Conservation (phyloP, 2,113 vertebrate genomes). For the Irena cyanogastra region DNA sequence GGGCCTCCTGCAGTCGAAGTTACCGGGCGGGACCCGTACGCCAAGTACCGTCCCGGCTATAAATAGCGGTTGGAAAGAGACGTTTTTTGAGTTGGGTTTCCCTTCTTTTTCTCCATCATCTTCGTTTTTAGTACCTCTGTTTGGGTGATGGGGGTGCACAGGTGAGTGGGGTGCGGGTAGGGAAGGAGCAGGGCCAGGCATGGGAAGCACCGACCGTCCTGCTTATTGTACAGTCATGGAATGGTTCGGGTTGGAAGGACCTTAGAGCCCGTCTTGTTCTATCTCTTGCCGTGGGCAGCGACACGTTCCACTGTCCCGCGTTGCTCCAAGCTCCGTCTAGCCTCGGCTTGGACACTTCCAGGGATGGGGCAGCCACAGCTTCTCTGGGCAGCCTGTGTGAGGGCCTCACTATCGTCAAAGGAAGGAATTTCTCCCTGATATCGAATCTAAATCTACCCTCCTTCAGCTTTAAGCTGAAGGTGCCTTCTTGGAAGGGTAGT, state of each 20-base stretch:
- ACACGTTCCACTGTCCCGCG: background rate
- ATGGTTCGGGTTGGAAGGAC: background rate
- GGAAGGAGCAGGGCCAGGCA: background rate
- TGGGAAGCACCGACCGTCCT: background rate
- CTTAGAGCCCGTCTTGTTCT: background rate
- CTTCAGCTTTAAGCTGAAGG: background rate
- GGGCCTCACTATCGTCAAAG: background rate
- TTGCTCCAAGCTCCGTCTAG: background rate
- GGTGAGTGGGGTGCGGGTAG: background rate
- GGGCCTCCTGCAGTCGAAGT: constrained; percentile 2
- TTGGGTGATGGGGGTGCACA: background rate
- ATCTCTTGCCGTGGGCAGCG: background rate
- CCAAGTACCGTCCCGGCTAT: background rate
- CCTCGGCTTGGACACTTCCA: background rate
- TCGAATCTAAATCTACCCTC: background rate
- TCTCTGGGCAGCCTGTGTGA: background rate
- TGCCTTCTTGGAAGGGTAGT: background rate
- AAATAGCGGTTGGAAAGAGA: constrained; percentile 5
- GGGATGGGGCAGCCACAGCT: background rate
- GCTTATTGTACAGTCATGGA: background rate
- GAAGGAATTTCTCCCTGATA: background rate
- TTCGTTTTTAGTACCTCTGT: background rate
- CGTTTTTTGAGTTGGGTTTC: background rate
- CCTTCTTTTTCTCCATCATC: background rate
- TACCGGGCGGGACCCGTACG: constrained; percentile 3